Conservation (phyloP, 2,113 vertebrate genomes). For the Prietella phreatophila region DNA sequence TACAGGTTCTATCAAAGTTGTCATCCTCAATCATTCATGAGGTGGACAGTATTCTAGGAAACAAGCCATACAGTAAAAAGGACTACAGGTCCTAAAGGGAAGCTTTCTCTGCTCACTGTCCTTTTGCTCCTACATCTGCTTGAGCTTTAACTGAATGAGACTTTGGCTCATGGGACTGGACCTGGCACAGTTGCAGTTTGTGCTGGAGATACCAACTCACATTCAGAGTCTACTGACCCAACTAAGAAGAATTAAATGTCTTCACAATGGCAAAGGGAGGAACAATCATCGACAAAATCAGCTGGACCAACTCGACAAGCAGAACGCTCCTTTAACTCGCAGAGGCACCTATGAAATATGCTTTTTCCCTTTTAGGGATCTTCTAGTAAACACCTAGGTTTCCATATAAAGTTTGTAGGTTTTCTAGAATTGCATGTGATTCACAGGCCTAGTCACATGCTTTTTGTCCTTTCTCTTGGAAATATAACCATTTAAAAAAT, state of each 20-base stretch:
- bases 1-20: conserved; percentile 89
- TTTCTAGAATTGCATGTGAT: conserved; percentile 45
- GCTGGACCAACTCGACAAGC: conserved; percentile 27
- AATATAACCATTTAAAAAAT: conserved; percentile 27
- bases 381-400: conserved; percentile 18
- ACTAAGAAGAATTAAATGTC: background rate
- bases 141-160: conserved; percentile 54
- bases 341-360: conserved; percentile 25
- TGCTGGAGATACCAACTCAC: conserved; percentile 21
- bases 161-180: conserved; percentile 28
- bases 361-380: conserved; percentile 31
- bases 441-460: conserved; percentile 21
- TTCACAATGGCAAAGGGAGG: conserved; percentile 2
- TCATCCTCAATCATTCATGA: conserved; percentile 86
- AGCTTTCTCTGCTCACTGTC: background rate
- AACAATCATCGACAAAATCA: conserved; percentile 29
- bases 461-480: conserved; percentile 9
- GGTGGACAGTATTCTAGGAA: conserved; percentile 91
- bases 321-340: background rate
- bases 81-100: conserved; percentile 83
- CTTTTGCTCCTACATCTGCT: conserved; percentile 60
- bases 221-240: conserved; percentile 17
- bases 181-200: conserved; percentile 31
- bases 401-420: conserved; percentile 25
- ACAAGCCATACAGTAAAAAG: conserved; percentile 94